Base-by-base conservation (phyloP, 92 coral and sea anemone species). In the Palythoa heliodiscus region DNA sequence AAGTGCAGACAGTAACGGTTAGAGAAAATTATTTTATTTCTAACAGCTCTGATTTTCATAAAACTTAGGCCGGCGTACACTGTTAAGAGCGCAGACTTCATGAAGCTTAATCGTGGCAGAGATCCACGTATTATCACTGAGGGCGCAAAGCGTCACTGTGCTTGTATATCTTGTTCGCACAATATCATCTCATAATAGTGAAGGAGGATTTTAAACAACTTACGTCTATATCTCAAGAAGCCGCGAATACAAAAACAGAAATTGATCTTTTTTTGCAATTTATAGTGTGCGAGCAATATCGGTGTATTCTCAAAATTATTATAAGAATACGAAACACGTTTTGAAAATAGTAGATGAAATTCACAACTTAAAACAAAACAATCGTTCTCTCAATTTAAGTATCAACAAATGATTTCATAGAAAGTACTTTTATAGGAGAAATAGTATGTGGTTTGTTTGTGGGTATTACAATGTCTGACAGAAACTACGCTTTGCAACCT, bases 401-500 rank as follows among this genome's bases (percentile, higher is more conserved):
- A 0, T 55, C 61, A 55, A 55, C 16, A 55, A 55, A 1, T 55
- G 61, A 7, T 55, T 16, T 63, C 10, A 63, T 63, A 17, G 4
- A 69, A 69, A 29, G 25, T 76, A 38, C 35, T 53, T 52, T 25
- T 35, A 24, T 23, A 19, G 20, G 23, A 75, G 48, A 71, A 38
- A 22, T 24, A 4, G 19, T 6, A n/a, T 76, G 81, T 50, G 81
- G 81, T 54, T 76, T 16, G 81, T 57, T 76, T 76, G 81, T 54
- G 50, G 81, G 78, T 35, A 52, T 24, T 52, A 43, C 50, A 43
- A 43, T 23, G 67, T 54, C 48, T 15, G 29, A 2, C 47, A 64
- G 15, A 23, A 53, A 25, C 52, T 20, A 37, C 13, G 67, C 15
- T 17, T 53, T 9, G 48, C 52, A 25, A 22, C 69, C 69, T 69